These are phyloP conservation scores for Lepus oiostolus DNA, from an alignment of 2,797 vertebrate genomes.

Conservation along the genomic window DNA sequence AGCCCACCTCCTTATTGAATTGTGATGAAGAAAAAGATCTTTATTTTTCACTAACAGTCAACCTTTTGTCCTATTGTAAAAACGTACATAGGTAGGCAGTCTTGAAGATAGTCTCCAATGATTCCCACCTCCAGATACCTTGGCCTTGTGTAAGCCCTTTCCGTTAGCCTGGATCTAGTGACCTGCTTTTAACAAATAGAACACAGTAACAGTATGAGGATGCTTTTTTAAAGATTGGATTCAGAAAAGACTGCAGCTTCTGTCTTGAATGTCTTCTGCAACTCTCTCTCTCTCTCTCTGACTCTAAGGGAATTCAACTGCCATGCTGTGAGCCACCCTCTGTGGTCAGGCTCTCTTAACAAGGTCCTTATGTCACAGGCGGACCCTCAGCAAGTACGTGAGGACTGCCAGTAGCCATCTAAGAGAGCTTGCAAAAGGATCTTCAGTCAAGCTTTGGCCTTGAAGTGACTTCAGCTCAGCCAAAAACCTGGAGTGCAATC, in stretches of 20 bases:
- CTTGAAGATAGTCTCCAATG: not conserved
- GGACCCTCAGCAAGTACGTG: not conserved
- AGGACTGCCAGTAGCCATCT: accelerated
- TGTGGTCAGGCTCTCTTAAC: not conserved
- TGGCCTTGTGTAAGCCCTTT: not conserved
- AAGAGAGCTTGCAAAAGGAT: not conserved
- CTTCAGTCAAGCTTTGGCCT: not conserved
- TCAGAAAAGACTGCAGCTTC: not conserved
- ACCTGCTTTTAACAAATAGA: not conserved
- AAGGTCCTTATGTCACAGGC: not conserved
- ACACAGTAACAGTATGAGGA: not conserved
- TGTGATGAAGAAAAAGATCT: not conserved
- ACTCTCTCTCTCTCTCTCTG: not conserved
- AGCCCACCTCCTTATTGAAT: too few relatives aligned
- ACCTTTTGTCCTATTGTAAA: not conserved
- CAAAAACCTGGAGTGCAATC: not conserved
- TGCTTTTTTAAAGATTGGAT: not conserved
- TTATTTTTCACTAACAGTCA: not conserved
- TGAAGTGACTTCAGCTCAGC: not conserved
- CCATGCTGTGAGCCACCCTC: not conserved
- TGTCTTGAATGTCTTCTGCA: not conserved
- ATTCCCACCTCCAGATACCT: not conserved
- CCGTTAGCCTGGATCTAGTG: not conserved
- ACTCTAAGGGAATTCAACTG: not conserved
- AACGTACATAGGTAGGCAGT: not conserved